These are phyloP conservation scores for Pomatostomus ruficeps DNA, from an alignment of 2,113 vertebrate species.

Conservation along the genomic window DNA sequence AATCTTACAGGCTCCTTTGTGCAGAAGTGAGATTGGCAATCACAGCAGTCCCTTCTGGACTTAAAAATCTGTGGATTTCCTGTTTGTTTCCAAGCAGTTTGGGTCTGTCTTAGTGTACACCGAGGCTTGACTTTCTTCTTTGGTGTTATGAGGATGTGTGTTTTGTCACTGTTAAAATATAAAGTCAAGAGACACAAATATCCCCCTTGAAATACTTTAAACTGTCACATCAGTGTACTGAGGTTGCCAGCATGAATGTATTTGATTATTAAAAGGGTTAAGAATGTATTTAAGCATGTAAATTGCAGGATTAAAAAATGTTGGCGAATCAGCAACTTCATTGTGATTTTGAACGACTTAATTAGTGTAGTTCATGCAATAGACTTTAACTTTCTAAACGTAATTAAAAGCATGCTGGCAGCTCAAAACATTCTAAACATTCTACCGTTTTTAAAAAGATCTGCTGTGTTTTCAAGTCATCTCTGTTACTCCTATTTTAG, in stretches of 20 bases:
- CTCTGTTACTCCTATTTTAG: background rate
- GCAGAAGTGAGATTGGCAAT: background rate
- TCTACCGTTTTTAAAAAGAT: background rate
- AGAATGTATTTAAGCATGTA: background rate
- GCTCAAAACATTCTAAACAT: background rate
- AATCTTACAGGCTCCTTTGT: background rate
- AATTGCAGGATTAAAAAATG: slow-evolving; percentile 6
- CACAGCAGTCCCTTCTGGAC: background rate
- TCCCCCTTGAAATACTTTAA: background rate
- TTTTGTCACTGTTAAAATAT: background rate
- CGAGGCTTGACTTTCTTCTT: background rate
- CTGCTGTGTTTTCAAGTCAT: background rate
- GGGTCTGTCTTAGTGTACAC: background rate
- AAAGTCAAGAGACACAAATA: background rate
- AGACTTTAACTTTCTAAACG: background rate
- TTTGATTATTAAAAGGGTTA: background rate
- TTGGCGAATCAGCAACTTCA: background rate
- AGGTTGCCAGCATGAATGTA: background rate
- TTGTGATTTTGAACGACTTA: background rate
- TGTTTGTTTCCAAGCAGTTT: background rate
- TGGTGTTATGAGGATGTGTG: background rate
- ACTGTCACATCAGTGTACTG: background rate
- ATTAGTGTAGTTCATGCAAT: background rate
- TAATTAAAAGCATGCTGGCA: background rate
- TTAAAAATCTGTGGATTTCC: background rate